Conservation (phyloP, 2,113 vertebrate genomes). For the Caretta caretta region DNA sequence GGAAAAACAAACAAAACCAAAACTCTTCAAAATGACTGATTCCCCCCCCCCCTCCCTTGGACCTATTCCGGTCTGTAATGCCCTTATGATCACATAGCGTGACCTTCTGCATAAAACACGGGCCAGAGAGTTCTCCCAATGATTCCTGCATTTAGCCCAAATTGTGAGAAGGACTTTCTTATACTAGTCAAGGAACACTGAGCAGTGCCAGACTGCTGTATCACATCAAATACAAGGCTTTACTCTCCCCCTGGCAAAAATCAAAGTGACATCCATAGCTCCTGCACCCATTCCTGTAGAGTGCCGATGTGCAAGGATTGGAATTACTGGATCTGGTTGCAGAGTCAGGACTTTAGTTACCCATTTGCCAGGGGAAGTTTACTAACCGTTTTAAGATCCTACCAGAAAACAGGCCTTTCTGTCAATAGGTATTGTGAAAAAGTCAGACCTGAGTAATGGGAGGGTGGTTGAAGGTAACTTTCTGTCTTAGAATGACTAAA, state of each 20-base stretch:
- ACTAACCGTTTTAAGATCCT: not conserved
- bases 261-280: not conserved
- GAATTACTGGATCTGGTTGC: not conserved
- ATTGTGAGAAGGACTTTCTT: not conserved
- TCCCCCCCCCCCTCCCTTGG: too few relatives aligned
- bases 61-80: not conserved
- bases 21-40: too few relatives aligned
- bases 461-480: not conserved
- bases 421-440: not conserved
- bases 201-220: too few relatives aligned
- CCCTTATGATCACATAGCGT: not conserved
- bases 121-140: not conserved
- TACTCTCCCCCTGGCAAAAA: too few relatives aligned
- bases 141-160: not conserved
- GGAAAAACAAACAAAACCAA: too few relatives aligned
- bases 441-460: not conserved
- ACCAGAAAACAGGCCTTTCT: not conserved
- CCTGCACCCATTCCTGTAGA: not conserved
- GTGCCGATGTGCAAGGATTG: not conserved
- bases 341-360: not conserved
- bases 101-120: not conserved
- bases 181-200: not conserved
- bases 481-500: not conserved
- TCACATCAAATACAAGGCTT: too few relatives aligned
- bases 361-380: not conserved